Evolutionary conservation across 2,113 vertebrate species (phyloP).

Genomic region (Oncorhynchus gorbuscha): DNA sequence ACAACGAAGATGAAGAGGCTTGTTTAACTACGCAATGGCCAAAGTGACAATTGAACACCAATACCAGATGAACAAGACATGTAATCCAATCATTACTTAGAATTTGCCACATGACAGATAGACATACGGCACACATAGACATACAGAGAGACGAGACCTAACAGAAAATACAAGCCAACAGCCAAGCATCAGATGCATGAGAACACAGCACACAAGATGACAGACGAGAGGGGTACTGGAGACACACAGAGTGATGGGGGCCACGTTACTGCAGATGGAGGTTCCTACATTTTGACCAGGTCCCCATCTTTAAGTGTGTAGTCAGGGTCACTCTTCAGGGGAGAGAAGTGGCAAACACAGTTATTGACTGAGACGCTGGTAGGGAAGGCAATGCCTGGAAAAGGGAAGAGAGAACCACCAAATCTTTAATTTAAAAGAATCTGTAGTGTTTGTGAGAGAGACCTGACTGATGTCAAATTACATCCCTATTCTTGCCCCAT

Average conservation of each 20-base stretch:
- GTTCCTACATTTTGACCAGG: constrained; percentile 91
- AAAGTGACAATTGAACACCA: constrained; percentile 3
- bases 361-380: constrained; percentile 97
- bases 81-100: constrained; percentile 44
- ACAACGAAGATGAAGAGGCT: constrained; percentile 44
- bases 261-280: constrained; percentile 52
- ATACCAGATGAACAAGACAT: constrained; percentile 5
- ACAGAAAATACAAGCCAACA: constrained; percentile 35
- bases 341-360: constrained; percentile 98
- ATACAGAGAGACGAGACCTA: constrained; percentile 28
- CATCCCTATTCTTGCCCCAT: neutral
- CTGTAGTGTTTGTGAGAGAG: constrained; percentile 30
- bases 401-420: constrained; percentile 50
- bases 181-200: constrained; percentile 6
- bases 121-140: constrained; percentile 28
- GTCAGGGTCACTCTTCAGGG: constrained; percentile 94
- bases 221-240: constrained; percentile 32
- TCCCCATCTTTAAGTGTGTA: constrained; percentile 92
- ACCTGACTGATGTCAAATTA: neutral
- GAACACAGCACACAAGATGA: neutral
- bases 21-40: constrained; percentile 9
- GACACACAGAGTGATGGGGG: constrained; percentile 18
- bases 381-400: constrained; percentile 92
- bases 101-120: constrained; percentile 39
- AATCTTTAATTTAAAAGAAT: constrained; percentile 52